Percentiles rank a stretch among this genome's conserved stretches.
Evolutionary conservation across 2,113 vertebrate genomes (phyloP).

Genomic region (Castor canadensis): DNA sequence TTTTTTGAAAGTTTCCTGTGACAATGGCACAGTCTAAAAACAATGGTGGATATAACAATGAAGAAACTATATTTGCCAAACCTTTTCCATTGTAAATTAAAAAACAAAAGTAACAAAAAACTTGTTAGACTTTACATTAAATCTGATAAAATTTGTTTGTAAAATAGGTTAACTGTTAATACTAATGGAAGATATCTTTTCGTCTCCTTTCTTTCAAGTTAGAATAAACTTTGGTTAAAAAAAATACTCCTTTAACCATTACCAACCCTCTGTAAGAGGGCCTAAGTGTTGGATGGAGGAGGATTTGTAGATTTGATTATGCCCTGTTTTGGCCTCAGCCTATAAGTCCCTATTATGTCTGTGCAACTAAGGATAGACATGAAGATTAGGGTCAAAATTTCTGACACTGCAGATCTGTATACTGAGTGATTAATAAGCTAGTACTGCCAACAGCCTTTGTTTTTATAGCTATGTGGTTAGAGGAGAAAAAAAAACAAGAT

Average conservation of each 20-base stretch:
- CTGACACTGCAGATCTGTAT: neutral
- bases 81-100: neutral
- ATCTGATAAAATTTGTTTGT: neutral
- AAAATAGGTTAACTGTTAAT: neutral
- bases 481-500: neutral
- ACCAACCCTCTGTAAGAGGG: neutral
- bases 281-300: neutral
- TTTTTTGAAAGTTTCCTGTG: neutral
- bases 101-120: neutral
- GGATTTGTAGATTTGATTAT: neutral
- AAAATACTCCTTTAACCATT: neutral
- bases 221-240: neutral
- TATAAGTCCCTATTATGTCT: neutral
- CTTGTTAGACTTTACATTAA: neutral
- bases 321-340: neutral
- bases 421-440: neutral
- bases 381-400: neutral
- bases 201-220: neutral
- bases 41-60: neutral
- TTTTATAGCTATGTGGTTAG: neutral
- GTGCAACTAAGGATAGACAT: neutral
- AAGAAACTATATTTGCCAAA: neutral
- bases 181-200: neutral
- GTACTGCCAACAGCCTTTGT: neutral
- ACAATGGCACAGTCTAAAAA: neutral